Conservation (phyloP, 2,888 invertebrate species). For the Tolmerus cingulatus region DNA sequence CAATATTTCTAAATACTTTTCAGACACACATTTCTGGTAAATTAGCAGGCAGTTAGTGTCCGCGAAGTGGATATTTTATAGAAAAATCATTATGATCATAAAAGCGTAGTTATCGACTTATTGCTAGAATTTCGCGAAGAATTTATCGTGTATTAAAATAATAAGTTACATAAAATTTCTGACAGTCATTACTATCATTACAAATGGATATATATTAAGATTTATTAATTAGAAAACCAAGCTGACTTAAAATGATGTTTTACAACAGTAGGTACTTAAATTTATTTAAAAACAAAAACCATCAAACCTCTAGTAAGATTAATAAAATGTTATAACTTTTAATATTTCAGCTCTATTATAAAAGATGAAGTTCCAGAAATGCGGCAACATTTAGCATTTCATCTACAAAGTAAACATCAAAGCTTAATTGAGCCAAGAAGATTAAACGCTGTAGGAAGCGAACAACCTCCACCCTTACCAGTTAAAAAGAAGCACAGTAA, state of each 20-base stretch:
- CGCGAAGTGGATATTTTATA: too few species aligned
- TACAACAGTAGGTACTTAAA: too few species aligned
- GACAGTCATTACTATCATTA: too few species aligned
- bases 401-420: constrained; percentile 63
- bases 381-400: constrained; percentile 49
- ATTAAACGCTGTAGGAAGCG: constrained; percentile 57
- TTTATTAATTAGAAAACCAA: neutral
- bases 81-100: too few species aligned
- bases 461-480: constrained; percentile 87
- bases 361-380: constrained; percentile 45
- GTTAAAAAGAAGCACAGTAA: constrained; percentile 95
- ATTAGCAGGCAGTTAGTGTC: too few species aligned
- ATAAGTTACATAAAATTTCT: too few species aligned
- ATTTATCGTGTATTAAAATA: too few species aligned
- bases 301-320: neutral
- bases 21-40: neutral
- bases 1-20: neutral
- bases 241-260: neutral
- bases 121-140: too few species aligned
- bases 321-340: neutral
- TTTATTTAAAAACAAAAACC: too few species aligned
- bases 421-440: constrained; percentile 58
- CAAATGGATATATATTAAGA: too few species aligned
- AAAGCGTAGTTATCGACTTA: too few species aligned
- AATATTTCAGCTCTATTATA: constrained; percentile 18